Percentiles rank a stretch among this genome's conserved stretches.
phyloP scores from a whole-genome alignment of 2,888 invertebrate genomes.

The Mesoligia furuncula region DNA sequence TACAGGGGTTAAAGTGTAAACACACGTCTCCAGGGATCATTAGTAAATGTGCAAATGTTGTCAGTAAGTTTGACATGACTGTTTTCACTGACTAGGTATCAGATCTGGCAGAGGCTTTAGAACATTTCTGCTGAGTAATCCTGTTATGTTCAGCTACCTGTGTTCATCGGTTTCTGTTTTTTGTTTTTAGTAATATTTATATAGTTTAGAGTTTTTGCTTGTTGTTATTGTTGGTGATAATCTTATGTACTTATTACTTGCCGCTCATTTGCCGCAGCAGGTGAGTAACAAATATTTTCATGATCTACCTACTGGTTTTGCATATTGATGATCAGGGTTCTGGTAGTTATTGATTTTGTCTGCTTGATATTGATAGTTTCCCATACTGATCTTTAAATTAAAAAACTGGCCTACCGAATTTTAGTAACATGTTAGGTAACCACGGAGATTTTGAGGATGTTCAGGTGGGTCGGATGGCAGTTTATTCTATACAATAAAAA shows the following conservation, averaged over 20 bases:
- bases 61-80: constrained; percentile 84
- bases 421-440: not conserved
- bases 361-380: not conserved
- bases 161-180: constrained; percentile 56
- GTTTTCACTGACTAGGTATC: constrained; percentile 85
- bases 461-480: not conserved
- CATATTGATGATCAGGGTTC: not conserved
- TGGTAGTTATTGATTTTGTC: not conserved
- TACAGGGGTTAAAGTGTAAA: not conserved
- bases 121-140: constrained; percentile 81
- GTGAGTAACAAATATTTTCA: not conserved
- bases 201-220: not conserved
- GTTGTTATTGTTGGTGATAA: not conserved
- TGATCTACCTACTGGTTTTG: not conserved
- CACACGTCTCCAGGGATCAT: constrained; percentile 74
- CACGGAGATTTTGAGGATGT: not conserved
- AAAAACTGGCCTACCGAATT: not conserved
- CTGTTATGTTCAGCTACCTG: constrained; percentile 79
- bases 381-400: not conserved
- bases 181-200: not conserved
- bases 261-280: too few relatives aligned
- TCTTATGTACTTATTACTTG: not conserved
- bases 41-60: constrained; percentile 79
- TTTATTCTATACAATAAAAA: too few relatives aligned
- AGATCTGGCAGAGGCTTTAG: constrained; percentile 73